A percentile compares a stretch with the other conserved stretches of the same genome.
phyloP scores from a whole-genome alignment of 2,113 vertebrate genomes.

The Salvator merianae region DNA sequence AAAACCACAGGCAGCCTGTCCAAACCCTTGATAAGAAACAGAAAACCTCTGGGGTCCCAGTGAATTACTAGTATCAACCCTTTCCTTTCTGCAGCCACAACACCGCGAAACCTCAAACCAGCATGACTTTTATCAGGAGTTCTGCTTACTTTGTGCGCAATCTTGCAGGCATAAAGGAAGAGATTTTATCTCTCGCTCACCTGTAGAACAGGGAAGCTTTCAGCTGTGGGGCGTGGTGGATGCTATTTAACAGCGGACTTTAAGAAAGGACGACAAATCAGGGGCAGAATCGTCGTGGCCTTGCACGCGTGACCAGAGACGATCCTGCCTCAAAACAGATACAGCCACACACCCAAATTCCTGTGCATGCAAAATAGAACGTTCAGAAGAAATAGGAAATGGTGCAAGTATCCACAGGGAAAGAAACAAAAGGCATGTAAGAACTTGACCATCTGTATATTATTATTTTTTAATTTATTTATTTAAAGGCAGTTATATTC shows the following conservation, averaged over 20 bases:
- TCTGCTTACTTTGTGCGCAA: neutral
- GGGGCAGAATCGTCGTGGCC: too few species aligned
- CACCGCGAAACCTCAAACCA: neutral
- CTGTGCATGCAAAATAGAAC: neutral
- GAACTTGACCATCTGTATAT: neutral
- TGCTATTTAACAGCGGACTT: neutral
- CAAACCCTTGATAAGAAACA: neutral
- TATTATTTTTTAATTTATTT: neutral
- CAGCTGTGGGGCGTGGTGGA: neutral
- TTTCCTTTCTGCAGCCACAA: neutral
- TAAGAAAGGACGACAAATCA: neutral
- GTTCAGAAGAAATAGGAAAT: neutral
- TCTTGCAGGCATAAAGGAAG: too few species aligned
- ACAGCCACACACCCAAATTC: too few species aligned
- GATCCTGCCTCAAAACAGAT: too few species aligned
- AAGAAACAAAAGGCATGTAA: neutral
- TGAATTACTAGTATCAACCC: neutral
- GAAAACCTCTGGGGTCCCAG: too few species aligned
- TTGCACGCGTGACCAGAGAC: neutral
- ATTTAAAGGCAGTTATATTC: too few species aligned
- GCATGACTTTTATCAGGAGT: neutral
- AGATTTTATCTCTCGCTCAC: neutral
- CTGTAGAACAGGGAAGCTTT: neutral
- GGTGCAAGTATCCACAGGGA: neutral
- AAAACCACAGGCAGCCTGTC: neutral